A percentile compares a stretch with the other conserved stretches of the same genome.
Conservation (phyloP, 2,797 vertebrate species). For the Takifugu ocellatus region DNA sequence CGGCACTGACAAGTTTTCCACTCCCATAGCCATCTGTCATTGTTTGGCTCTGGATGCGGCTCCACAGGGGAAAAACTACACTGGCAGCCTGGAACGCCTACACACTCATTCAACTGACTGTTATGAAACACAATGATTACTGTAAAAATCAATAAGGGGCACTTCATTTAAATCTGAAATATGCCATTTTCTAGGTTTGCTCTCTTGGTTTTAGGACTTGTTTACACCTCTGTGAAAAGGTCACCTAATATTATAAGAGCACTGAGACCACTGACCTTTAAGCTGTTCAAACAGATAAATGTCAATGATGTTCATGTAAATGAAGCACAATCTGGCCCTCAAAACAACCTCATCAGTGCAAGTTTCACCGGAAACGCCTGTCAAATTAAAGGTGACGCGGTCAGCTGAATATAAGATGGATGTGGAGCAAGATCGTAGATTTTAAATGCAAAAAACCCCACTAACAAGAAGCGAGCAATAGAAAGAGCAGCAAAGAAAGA, state of each 20-base stretch:
- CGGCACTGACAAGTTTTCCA: slow-evolving; percentile 15
- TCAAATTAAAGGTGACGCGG: slow-evolving; percentile 2
- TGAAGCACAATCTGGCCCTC: slow-evolving; percentile 4
- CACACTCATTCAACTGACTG: slow-evolving; percentile 1
- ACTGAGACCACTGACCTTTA: slow-evolving; percentile 8
- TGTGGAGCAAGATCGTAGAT: no score
- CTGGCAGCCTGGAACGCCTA: slow-evolving; percentile 28
- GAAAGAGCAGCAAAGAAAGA: not conserved
- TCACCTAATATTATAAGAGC: not conserved
- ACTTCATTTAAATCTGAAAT: not conserved
- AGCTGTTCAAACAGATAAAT: slow-evolving; percentile 13
- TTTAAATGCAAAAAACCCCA: no score
- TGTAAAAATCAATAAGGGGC: not conserved
- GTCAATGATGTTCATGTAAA: slow-evolving; percentile 11
- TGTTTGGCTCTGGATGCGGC: slow-evolving; percentile 21
- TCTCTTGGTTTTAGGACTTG: not conserved
- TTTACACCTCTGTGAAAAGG: slow-evolving; percentile 3
- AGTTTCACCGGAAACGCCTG: not conserved
- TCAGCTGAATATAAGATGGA: no score
- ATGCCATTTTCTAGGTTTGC: not conserved
- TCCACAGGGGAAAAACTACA: slow-evolving; percentile 12
- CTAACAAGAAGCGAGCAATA: no score
- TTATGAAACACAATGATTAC: not conserved
- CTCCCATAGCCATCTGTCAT: slow-evolving; percentile 40
- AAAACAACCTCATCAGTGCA: not conserved